Percentiles rank a stretch among this genome's conserved stretches.
Conservation (phyloP, 2,113 vertebrate genomes). For the Todiramphus saurophagus region DNA sequence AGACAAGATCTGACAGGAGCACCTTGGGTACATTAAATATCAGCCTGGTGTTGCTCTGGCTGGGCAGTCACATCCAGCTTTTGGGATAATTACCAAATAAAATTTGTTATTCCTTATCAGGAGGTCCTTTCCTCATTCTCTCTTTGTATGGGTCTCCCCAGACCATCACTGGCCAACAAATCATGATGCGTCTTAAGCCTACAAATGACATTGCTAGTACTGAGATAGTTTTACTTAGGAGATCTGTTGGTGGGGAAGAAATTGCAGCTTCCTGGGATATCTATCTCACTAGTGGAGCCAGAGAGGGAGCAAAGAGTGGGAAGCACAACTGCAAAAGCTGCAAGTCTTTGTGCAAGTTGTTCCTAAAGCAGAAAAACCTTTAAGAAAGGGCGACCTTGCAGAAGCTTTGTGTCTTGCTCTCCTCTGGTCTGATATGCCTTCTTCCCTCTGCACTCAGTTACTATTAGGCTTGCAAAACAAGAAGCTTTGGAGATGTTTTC, state of each 20-base stretch:
- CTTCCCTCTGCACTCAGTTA: neutral
- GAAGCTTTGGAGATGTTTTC: neutral
- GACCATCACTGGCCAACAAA: neutral
- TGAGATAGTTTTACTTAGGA: rapidly evolving
- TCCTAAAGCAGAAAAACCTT: neutral
- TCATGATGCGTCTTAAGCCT: neutral
- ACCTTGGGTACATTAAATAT: neutral
- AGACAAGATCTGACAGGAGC: neutral
- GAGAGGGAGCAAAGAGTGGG: neutral
- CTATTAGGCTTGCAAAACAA: neutral
- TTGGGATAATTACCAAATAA: neutral
- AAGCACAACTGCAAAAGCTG: neutral
- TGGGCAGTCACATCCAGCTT: neutral
- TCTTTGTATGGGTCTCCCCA: neutral
- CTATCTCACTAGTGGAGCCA: neutral
- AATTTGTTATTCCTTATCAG: neutral
- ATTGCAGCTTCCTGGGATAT: neutral
- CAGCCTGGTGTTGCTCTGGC: neutral
- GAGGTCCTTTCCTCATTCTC: neutral
- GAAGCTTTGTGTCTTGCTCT: neutral
- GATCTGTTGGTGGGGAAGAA: neutral
- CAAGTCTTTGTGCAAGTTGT: neutral
- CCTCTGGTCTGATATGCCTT: neutral
- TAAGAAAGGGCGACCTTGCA: neutral
- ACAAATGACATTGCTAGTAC: neutral